A percentile compares a stretch with the other conserved stretches of the same genome.
Evolutionary conservation across 2,888 invertebrate genomes (phyloP).

Genomic region (Serripes groenlandicus): DNA sequence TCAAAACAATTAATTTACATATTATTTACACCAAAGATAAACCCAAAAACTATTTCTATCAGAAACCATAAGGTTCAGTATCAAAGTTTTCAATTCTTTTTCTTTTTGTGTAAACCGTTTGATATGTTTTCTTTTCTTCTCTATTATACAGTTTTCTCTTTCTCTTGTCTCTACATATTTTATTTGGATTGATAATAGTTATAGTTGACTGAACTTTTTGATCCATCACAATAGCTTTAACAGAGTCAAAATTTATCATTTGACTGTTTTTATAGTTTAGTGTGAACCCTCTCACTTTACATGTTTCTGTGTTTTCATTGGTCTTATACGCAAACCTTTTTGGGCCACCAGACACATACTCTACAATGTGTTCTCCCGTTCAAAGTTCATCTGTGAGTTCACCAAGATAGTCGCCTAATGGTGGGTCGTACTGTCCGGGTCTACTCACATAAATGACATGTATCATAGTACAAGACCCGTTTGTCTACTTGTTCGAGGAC

Average conservation of each 20-base stretch:
- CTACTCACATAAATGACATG: conserved; percentile 78
- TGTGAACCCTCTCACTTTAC: conserved; percentile 72
- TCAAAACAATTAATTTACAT: too few relatives aligned
- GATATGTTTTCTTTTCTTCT: conserved; percentile 83
- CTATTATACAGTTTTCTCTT: conserved; percentile 88
- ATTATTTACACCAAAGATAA: too few relatives aligned
- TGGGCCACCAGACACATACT: conserved; percentile 81
- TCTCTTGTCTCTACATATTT: conserved; percentile 45
- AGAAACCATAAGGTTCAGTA: conserved; percentile 63
- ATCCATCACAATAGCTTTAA: conserved; percentile 29
- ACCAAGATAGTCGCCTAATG: conserved; percentile 78
- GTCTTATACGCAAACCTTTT: conserved; percentile 82
- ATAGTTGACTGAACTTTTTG: conserved; percentile 4
- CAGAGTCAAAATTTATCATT: conserved; percentile 39
- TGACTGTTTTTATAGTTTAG: conserved; percentile 60
- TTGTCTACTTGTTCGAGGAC: conserved; percentile 38
- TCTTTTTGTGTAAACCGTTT: conserved; percentile 66
- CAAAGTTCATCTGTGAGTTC: conserved; percentile 84
- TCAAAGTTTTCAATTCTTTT: conserved; percentile 41
- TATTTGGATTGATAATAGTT: conserved; percentile 45
- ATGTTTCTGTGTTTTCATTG: conserved; percentile 26
- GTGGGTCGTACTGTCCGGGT: conserved; percentile 57
- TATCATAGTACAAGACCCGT: conserved; percentile 50
- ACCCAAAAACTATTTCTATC: not conserved
- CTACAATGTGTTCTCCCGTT: conserved; percentile 65